These are phyloP conservation scores for Andrena bicolor DNA, from an alignment of 2,888 invertebrate species.

Conservation along the genomic window DNA sequence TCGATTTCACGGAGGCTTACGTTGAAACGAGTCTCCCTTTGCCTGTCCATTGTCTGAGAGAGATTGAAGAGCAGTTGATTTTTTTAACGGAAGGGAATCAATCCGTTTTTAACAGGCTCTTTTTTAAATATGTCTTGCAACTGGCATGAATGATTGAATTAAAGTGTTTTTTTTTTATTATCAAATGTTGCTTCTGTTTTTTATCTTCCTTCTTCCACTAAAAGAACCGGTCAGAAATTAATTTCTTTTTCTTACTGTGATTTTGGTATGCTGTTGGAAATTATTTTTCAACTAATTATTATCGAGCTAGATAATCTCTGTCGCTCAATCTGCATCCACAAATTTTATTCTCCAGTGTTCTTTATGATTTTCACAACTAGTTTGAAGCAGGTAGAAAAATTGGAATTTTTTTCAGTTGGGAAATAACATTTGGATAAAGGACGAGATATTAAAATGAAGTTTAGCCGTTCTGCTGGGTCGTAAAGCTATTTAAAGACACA, in stretches of 20 bases:
- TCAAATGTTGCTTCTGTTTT: conserved; percentile 4
- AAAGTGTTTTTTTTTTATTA: too few relatives aligned
- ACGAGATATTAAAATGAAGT: background rate
- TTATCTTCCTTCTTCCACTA: conserved; percentile 5
- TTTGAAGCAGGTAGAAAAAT: too few relatives aligned
- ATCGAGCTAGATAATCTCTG: too few relatives aligned
- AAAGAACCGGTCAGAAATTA: background rate
- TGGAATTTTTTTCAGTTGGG: too few relatives aligned
- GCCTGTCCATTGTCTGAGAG: background rate
- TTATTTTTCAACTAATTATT: too few relatives aligned
- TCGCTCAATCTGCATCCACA: too few relatives aligned
- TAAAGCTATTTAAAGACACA: conserved; percentile 41
- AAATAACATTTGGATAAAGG: too few relatives aligned
- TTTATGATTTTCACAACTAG: too few relatives aligned
- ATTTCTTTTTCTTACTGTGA: background rate
- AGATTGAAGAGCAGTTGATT: conserved; percentile 28
- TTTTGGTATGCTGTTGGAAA: too few relatives aligned
- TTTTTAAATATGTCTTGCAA: background rate
- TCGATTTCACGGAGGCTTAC: conserved; percentile 49
- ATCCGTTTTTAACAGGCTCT: background rate
- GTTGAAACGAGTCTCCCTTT: conserved; percentile 14
- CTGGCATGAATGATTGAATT: too few relatives aligned
- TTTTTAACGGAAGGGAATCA: background rate
- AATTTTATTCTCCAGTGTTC: too few relatives aligned
- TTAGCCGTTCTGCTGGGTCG: conserved; percentile 8